Evolutionary conservation across 2,113 vertebrate species (phyloP).

Genomic region (Jacana jacana): DNA sequence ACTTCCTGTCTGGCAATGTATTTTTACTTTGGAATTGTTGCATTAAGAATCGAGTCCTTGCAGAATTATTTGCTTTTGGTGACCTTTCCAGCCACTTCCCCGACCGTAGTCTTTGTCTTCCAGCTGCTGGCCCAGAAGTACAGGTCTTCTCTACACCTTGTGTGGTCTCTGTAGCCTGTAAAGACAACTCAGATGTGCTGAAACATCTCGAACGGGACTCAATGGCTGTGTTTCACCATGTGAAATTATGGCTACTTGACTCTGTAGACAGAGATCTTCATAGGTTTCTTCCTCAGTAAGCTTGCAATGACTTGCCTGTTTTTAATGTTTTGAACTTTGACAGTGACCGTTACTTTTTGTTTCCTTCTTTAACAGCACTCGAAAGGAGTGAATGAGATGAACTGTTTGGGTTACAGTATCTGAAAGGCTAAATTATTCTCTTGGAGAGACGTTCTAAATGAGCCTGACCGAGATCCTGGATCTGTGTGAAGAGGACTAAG

Average conservation of each 20-base stretch:
- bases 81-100: not conserved
- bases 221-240: not conserved
- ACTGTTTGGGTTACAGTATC: slow-evolving; percentile 82
- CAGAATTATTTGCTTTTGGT: not conserved
- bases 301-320: not conserved
- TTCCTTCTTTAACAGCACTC: slow-evolving; percentile 76
- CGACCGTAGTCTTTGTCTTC: not conserved
- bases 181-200: not conserved
- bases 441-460: slow-evolving; percentile 90
- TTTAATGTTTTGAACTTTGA: not conserved
- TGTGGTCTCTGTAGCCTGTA: not conserved
- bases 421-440: slow-evolving; percentile 81
- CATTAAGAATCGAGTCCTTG: not conserved
- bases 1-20: not conserved
- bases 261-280: not conserved
- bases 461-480: slow-evolving; percentile 89
- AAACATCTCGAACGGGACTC: not conserved
- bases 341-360: slow-evolving; percentile 16
- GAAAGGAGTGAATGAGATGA: slow-evolving; percentile 86
- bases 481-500: slow-evolving; percentile 91
- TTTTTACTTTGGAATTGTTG: not conserved
- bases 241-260: not conserved
- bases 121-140: not conserved
- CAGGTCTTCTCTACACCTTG: not conserved
- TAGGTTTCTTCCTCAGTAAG: not conserved